Evolutionary conservation across 2,797 vertebrate species (phyloP), one percentile per base, ranked within the genome.

Genomic region (Ctenochaetus hawaiiensis): DNA sequence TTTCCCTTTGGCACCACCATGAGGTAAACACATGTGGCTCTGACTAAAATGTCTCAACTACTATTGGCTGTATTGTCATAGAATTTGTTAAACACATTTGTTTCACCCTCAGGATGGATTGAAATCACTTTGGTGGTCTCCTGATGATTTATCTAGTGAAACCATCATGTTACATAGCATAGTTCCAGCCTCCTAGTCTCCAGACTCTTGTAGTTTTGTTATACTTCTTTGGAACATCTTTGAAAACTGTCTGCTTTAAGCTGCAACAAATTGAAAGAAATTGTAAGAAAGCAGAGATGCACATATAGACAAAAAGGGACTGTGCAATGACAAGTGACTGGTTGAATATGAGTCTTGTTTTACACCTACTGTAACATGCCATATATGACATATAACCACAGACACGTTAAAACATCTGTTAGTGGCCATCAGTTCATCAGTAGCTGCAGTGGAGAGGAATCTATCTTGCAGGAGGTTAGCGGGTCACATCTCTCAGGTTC

Each of bases 401-500:
- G 41, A 66, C 20, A 44, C 74, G 62, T 58, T 59, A 4, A 56
- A 76, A 71, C 61, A 64, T 72, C 63, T 72, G 64, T 62, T 54
- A 16, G 26, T 39, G 59, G 64, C 72, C 58, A 44, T 53, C 34
- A 52, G 68, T 72, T 75, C 65, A 58, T 53, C 65, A 60, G 30
- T 12, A 17, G 49, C 22, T 63, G 77, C 43, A 45, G 37, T 41
- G 51, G 23, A 52, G 61, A 69, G 43, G 26, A 17, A 70, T 73
- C 53, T 18, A 13, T 73, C 61, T 54, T 74, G 59, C 63, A 61
- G 22, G 53, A 69, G 80, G 76, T 73, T 51, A 69, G 2, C 1
- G 4, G 57, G 75, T 83, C 72, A 84, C 48, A 73, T 81, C 61
- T 67, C 18, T 75, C 23, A 66, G 51, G n/a, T 85, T 79, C 43